Percentiles rank a stretch among this genome's conserved stretches.
phyloP scores from a whole-genome alignment of 2,888 invertebrate species.

The Caradrina clavipalpis region DNA sequence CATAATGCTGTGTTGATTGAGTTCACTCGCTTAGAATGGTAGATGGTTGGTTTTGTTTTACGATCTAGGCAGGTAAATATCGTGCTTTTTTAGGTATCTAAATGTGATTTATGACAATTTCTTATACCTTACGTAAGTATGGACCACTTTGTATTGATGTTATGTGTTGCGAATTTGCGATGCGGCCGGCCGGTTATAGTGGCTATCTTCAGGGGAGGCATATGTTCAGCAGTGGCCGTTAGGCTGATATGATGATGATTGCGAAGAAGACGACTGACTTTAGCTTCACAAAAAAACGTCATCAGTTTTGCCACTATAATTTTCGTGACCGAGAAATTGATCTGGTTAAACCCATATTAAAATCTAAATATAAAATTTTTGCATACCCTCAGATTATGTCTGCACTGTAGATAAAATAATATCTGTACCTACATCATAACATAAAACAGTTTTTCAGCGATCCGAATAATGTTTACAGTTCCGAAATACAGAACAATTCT shows the following conservation, averaged over 20 bases:
- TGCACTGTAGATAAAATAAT: constrained; percentile 6
- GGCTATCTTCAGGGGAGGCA: too few species aligned
- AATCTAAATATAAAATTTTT: too few species aligned
- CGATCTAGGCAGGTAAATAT: not conserved
- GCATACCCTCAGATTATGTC: not conserved
- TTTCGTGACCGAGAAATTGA: not conserved
- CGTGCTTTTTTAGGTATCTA: not conserved
- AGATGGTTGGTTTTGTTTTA: constrained; percentile 3
- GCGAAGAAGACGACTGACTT: not conserved
- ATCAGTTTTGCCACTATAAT: not conserved
- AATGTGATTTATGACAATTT: not conserved
- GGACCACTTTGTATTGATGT: not conserved
- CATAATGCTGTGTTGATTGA: constrained; percentile 45
- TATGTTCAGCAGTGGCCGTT: too few species aligned
- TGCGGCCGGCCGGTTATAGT: too few species aligned
- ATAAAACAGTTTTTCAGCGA: constrained; percentile 2
- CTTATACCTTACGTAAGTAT: not conserved
- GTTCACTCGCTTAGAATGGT: constrained; percentile 12
- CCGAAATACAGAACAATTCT: not conserved
- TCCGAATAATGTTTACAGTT: not conserved
- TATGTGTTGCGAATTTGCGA: too few species aligned
- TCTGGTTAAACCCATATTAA: too few species aligned
- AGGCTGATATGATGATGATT: too few species aligned
- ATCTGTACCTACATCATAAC: not conserved
- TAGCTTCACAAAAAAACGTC: not conserved